Conservation (phyloP, 2,113 vertebrate species). For the Seriola dumerili region DNA sequence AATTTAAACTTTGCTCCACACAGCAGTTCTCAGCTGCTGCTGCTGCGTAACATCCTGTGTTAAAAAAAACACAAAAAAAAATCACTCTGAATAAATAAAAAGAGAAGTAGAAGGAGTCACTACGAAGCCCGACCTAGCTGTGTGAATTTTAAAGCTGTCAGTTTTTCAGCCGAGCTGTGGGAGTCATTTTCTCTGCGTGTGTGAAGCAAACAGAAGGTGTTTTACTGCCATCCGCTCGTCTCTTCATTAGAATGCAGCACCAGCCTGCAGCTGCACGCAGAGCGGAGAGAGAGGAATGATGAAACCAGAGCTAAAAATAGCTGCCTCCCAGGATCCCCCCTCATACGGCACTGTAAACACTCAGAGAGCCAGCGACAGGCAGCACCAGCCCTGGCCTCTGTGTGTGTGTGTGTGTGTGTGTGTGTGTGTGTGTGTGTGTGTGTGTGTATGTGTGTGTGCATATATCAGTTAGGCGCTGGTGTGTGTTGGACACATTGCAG, state of each 20-base stretch:
- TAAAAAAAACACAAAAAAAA: not conserved
- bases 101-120: not conserved
- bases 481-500: constrained; percentile 53
- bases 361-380: constrained; percentile 66
- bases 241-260: constrained; percentile 81
- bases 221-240: constrained; percentile 49
- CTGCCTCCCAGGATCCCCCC: constrained; percentile 86
- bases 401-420: constrained; percentile 32
- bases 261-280: constrained; percentile 73
- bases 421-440: constrained; percentile 16
- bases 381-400: constrained; percentile 23
- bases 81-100: not conserved
- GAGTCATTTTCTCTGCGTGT: not conserved
- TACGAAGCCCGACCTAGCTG: not conserved
- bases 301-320: constrained; percentile 87
- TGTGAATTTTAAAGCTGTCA: not conserved
- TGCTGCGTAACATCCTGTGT: not conserved
- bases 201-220: constrained; percentile 43
- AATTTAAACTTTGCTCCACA: constrained; percentile 5
- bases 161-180: not conserved
- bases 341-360: constrained; percentile 81
- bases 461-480: constrained; percentile 6
- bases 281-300: constrained; percentile 82
- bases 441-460: constrained; percentile 38
- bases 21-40: not conserved